These are phyloP conservation scores for Cercocebus atys DNA, from an alignment of 2,113 vertebrate species.

Conservation along the genomic window DNA sequence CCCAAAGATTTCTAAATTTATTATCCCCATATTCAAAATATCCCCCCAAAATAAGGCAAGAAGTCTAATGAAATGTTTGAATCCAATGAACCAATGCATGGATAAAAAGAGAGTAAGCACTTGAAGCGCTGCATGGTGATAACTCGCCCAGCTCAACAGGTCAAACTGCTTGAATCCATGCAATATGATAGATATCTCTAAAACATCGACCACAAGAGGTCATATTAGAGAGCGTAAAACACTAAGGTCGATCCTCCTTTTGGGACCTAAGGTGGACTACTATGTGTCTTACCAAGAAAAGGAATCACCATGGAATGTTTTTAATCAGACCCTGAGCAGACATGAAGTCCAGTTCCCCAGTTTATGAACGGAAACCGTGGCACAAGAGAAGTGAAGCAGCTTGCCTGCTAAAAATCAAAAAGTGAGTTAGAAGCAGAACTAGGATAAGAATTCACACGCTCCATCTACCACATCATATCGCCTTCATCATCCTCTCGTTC, in stretches of 20 bases:
- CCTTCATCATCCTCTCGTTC: not conserved
- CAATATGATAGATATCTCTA: not conserved
- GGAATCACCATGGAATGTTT: not conserved
- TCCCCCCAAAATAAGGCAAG: not conserved
- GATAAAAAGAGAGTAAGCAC: not conserved
- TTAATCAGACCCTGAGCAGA: not conserved
- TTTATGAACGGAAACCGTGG: not conserved
- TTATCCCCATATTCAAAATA: not conserved
- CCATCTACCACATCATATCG: not conserved
- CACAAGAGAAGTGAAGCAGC: not conserved
- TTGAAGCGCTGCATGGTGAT: not conserved
- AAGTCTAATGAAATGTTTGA: not conserved
- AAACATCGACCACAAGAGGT: not conserved
- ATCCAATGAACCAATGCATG: not conserved
- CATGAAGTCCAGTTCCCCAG: not conserved
- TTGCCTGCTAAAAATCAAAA: not conserved
- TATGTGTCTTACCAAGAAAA: not conserved
- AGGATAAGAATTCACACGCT: too few species aligned
- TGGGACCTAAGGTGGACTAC: not conserved
- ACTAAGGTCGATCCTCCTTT: not conserved
- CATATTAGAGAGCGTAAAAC: not conserved
- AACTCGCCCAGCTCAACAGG: not conserved
- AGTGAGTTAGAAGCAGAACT: not conserved
- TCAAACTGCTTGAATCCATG: not conserved
- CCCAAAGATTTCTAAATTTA: not conserved